Base-by-base conservation (phyloP, 2,888 invertebrate genomes). In the Clistopyga incitator region DNA sequence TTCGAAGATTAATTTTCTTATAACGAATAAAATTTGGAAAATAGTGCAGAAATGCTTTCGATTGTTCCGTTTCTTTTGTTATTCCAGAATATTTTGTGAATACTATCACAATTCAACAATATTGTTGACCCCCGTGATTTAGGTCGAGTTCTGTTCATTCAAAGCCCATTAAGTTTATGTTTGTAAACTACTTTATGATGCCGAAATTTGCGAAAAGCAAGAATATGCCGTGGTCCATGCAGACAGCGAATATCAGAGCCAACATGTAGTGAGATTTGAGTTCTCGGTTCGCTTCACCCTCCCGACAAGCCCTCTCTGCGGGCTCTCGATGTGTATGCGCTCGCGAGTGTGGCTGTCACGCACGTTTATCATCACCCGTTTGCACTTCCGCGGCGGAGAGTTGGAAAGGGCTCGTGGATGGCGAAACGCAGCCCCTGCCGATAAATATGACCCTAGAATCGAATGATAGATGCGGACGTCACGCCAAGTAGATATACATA, bases 391-490 rank as follows among this genome's bases (percentile, higher is more conserved):
- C 25, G 47, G 8, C 29, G 15, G 61, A 47, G 61, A 47, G 50
- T 70, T 45, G 74, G 56, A 59, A 25, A 61, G 65, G 54, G 50
- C 50, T 78, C 54, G 29, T 65, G 65, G 65, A 79, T 65, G 59
- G 50, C 76, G 65, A 29, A 79, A 79, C 79, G 75, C 65, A 83
- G 76, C 52, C 56, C 61, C 38, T 38, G 34, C 29, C 65, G 79
- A 83, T 79, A 79, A 83, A 82, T 75, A 82, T 82, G 45, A 52
- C 38, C 71, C 80, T 77, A 74, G 77, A 68, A 70, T 61, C 84
- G 84, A 80, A 80, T 84, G 84, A 81, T 84, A 70, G 83, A 84
- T 80, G 74, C 80, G 77, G 54, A 84, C 61, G 72, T 74, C 77
- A 64, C 61, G 61, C 77, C 76, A 82, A 67, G 79, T 78, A 80